Base-by-base conservation (phyloP, 2,797 vertebrate species). In the Eulemur coronatus region DNA sequence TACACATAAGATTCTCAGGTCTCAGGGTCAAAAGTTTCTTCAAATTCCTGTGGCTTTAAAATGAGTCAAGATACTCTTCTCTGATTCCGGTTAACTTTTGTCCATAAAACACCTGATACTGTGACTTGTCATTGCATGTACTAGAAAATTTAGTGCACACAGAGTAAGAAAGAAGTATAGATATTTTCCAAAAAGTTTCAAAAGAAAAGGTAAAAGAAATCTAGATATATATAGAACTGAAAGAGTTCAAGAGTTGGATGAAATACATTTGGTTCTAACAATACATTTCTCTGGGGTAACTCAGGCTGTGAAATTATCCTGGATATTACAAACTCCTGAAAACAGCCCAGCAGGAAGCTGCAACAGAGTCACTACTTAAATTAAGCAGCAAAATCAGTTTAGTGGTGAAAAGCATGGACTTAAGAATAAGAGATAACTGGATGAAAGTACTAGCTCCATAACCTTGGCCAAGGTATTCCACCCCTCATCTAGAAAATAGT, bases 21-120 rank as follows among this genome's bases (percentile, higher is more conserved):
- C 20, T 91, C 26, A 61, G 0, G 14, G n/a, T 86, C 18, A 24
- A 61, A 67, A 69, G 22, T 91, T 93, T 69, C 26, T 79, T 91
- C 38, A 94, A 30, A 95, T 93, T 81, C 26, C 7, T 65, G 33
- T 52, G 46, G 17, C 30, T 95, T 96, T 94, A 59, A 94, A 92
- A 61, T 81, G n/a, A 89, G 35, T 9, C 24, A 84, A 33, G 14
- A 52, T 22, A 94, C 41, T 81, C 85, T 84, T 69, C 59, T 63
- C 50, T 70, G 41, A 93, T 35, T 70, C 20, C 46, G 50, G 61
- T 35, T 61, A 92, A 73, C 14, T 75, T 76, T n/a, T 75, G 46
- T 41, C 35, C 46, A 88, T 28, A 75, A 88, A 70, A 88, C 33
- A 92, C 7, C n/a, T 50, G 26, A 48, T 15, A 48, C 2, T 9